These are phyloP conservation scores for Petrophora chlorosata DNA, from an alignment of 2,888 invertebrate genomes.

Conservation along the genomic window DNA sequence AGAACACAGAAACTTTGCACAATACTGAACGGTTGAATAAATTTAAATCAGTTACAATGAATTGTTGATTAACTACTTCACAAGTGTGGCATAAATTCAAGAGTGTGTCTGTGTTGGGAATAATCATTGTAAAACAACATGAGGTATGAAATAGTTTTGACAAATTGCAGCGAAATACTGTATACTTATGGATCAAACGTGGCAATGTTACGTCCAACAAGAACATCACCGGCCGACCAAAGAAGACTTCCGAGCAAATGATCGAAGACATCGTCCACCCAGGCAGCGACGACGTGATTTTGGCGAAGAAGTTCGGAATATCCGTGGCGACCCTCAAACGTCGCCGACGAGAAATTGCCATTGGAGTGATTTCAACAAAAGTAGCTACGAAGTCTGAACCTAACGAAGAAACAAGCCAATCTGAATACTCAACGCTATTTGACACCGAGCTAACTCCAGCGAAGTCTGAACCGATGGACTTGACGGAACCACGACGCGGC, in stretches of 20 bases:
- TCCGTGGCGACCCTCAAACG: constrained; percentile 1
- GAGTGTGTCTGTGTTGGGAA: too few species aligned
- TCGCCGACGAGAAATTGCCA: background rate
- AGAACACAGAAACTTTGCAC: too few species aligned
- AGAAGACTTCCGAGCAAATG: background rate
- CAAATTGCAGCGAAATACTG: constrained; percentile 2
- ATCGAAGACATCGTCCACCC: background rate
- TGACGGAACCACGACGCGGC: too few species aligned
- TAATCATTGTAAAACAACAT: too few species aligned
- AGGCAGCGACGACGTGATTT: background rate
- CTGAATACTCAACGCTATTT: too few species aligned
- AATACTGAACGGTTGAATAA: too few species aligned
- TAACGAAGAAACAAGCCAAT: background rate
- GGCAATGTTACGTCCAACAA: background rate
- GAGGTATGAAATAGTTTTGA: too few species aligned
- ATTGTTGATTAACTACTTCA: too few species aligned
- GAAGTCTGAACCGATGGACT: too few species aligned
- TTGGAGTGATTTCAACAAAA: background rate
- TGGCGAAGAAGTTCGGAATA: background rate
- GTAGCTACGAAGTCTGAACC: background rate
- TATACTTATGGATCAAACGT: constrained; percentile 4
- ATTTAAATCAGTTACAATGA: too few species aligned
- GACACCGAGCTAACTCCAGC: too few species aligned
- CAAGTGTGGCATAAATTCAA: too few species aligned
- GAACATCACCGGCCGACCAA: background rate